phyloP scores from a whole-genome alignment of 1,140 invertebrate genomes.

The Plodia interpunctella region DNA sequence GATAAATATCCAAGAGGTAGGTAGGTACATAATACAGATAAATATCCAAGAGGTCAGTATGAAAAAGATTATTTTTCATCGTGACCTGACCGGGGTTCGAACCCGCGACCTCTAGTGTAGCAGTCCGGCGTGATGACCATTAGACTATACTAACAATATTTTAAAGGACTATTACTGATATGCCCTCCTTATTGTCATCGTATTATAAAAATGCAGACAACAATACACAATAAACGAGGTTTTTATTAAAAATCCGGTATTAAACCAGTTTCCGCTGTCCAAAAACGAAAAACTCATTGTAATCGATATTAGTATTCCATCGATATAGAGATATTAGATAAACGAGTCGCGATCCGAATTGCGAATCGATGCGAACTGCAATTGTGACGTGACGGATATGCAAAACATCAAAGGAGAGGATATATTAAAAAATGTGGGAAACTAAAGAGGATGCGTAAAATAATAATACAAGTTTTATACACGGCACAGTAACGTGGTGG shows the following conservation, averaged over 20 bases:
- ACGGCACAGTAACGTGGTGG: too few species aligned
- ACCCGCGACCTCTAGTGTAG: too few species aligned
- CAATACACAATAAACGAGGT: slow-evolving; percentile 30
- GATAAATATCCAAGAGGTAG: too few species aligned
- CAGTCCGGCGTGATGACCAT: too few species aligned
- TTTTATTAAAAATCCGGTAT: slow-evolving; percentile 30
- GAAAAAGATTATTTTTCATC: too few species aligned
- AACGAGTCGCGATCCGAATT: slow-evolving; percentile 38
- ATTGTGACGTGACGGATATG: not conserved
- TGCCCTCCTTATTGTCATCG: not conserved
- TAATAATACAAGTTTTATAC: too few species aligned
- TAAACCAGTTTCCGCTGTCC: slow-evolving; percentile 40
- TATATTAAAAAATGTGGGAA: not conserved
- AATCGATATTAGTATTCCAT: slow-evolving; percentile 41
- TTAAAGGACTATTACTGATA: too few species aligned
- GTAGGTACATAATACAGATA: too few species aligned
- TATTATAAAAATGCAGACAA: slow-evolving; percentile 18
- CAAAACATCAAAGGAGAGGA: not conserved
- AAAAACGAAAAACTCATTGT: slow-evolving; percentile 42
- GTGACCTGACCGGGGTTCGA: too few species aligned
- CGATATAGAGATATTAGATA: slow-evolving; percentile 32
- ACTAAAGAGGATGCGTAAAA: not conserved
- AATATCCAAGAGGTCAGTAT: too few species aligned
- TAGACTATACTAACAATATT: too few species aligned
- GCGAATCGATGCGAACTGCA: slow-evolving; percentile 12